A percentile compares a stretch with the other conserved stretches of the same genome.
Evolutionary conservation across 2,113 vertebrate genomes (phyloP).

Genomic region (Takifugu bimaculatus): DNA sequence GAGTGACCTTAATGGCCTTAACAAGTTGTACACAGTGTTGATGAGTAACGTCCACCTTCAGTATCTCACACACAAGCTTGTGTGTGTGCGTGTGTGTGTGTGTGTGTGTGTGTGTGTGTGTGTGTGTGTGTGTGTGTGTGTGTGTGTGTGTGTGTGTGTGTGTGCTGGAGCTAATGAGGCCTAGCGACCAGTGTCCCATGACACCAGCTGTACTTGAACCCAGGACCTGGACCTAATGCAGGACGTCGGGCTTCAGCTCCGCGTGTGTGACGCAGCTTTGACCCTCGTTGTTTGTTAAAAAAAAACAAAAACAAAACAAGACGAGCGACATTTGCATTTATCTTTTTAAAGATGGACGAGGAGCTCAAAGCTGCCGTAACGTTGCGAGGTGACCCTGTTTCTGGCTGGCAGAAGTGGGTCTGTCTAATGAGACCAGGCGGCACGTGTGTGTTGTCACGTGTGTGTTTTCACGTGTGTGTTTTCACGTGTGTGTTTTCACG

Average conservation of each 20-base stretch:
- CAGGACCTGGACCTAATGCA: constrained; percentile 37
- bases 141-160: constrained; percentile 13
- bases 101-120: neutral
- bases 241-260: neutral
- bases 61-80: constrained; percentile 3
- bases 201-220: constrained; percentile 35
- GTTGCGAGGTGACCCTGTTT: constrained; percentile 35
- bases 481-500: constrained; percentile 3
- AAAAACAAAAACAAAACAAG: no score
- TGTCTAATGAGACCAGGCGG: constrained; percentile 16
- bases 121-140: neutral
- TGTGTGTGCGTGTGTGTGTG: neutral
- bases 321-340: neutral
- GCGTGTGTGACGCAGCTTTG: no score
- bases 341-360: neutral
- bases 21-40: constrained; percentile 35
- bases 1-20: constrained; percentile 42
- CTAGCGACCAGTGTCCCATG: constrained; percentile 35
- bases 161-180: constrained; percentile 57
- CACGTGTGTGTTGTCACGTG: neutral
- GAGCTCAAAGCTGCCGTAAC: no score
- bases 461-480: neutral
- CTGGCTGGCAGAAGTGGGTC: constrained; percentile 41
- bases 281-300: no score
- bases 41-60: constrained; percentile 54